Evolutionary conservation across 2,113 vertebrate species (phyloP), one percentile per base, ranked within the genome.

Genomic region (Solenodon paradoxus): DNA sequence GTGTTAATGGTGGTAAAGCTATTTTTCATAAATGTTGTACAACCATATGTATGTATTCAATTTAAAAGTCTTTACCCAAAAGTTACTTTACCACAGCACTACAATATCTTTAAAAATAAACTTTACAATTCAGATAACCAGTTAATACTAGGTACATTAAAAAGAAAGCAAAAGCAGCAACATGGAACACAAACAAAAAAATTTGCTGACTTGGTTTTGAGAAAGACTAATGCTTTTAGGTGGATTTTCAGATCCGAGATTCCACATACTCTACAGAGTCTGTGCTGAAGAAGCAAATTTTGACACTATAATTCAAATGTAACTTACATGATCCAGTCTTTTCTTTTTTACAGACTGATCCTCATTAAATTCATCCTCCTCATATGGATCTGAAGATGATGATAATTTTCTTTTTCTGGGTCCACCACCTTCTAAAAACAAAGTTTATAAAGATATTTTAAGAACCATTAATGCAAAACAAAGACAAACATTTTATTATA

Each of bases 331-430:
- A 96, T 97, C 96, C 42, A 96, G 2, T 97, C 95, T 99, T 79
- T 96, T 98, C 96, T 98, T 99, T 97, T 99, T 99, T 61, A 94
- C 80, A 79, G 97, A 97, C 7, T 96, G 98, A 90, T 94, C 81
- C n/a, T 96, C 96, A 77, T 77, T 80, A 24, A 45, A 93, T 88
- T 96, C 93, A 80, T 92, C 95, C 3, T 98, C 97, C 84, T 98
- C 97, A 81, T 97, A 97, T 80, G 97, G 97, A 78, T 98, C 96
- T 88, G 96, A 95, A 17, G 98, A 97, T 93, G 95, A 98, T 35
- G 96, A 98, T n/a, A 97, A 91, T 82, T 99, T 99, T 95, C 99
- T 99, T 97, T 99, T 99, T 86, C 95, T 95, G 87, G 97, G 96
- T 8, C 95, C 90, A 97, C 95, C 90, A 97, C 97, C 98, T 98